Base-by-base conservation (phyloP, 1,140 invertebrate species). In the Heterodera carotae region DNA sequence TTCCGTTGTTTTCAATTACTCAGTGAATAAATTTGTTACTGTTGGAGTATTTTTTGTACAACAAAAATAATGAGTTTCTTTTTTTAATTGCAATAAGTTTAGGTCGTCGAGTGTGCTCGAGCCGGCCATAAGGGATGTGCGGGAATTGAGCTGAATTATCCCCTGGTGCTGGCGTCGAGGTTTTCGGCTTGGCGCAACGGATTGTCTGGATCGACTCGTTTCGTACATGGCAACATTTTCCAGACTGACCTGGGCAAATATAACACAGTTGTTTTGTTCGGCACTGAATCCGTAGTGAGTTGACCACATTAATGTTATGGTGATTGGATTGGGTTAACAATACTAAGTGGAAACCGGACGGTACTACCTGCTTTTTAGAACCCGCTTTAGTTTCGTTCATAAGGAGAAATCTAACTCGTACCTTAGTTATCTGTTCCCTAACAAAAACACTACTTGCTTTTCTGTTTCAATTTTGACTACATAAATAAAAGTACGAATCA, bases 21-120 rank as follows among this genome's bases (percentile, higher is more conserved):
- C 39, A 10, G 1, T 43, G 39, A 43, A 43, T 43, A 43, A 43
- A 43, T 10, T 43, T 43, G 39, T 3, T 43, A 10, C 15, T 43
- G 39, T 10, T 10, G 15, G 1, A 10, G 39, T 12, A 2, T 43
- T 56, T 56, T 53, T 53, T 56, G 5, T 56, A 56, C 15, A 56
- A 56, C 4, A 5, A 22, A 15, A n/a, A 56, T 18, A 56, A 22
- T 56, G n/a, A 22, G 15, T 15, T 60, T 31, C 18, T 60, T 25
- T 34, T 29, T 36, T 22, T n/a, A 10, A 64, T 22, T 64, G 10
- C 31, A 10, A 25, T n/a, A n/a, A 59, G 15, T 81, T 62, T 43
- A 86, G 84, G 82, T 87, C 25, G 36, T 85, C 27, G 77, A 86
- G 76, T 83, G 82, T 74, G 84, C 85, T 43, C 73, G 81, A 70